A percentile compares a stretch with the other conserved stretches of the same genome.
phyloP scores from a whole-genome alignment of 35 echinoderm and acorn worm species.

The Lytechinus pictus region DNA sequence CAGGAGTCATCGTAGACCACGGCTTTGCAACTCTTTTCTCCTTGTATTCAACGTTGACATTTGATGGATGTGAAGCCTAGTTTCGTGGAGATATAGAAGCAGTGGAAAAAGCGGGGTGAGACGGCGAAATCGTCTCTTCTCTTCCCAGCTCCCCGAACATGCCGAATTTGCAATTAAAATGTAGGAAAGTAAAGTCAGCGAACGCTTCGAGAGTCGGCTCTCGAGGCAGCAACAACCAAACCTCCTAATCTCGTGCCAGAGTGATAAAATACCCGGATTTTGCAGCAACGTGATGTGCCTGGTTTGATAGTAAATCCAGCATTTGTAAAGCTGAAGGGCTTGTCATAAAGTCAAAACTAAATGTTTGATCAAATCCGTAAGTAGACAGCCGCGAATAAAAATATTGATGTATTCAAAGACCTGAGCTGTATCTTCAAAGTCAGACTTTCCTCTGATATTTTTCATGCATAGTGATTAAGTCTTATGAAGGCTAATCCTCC shows the following conservation, averaged over 20 bases:
- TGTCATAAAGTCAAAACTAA: neutral
- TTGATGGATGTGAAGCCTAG: neutral
- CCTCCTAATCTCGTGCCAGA: neutral
- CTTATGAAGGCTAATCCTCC: neutral
- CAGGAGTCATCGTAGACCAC: neutral
- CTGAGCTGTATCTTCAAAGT: neutral
- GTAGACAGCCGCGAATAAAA: neutral
- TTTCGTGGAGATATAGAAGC: neutral
- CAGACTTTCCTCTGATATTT: neutral
- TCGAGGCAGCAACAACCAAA: neutral
- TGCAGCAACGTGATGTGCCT: neutral
- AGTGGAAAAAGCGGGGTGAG: neutral
- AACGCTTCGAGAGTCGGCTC: neutral
- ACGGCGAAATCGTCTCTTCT: neutral
- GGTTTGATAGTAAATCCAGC: neutral
- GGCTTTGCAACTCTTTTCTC: neutral
- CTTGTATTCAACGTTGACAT: neutral
- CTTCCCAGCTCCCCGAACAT: neutral
- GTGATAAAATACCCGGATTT: neutral
- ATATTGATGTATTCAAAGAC: neutral
- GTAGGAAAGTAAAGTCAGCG: neutral
- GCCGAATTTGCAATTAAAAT: neutral
- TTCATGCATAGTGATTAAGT: neutral
- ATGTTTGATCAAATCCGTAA: slow-evolving; percentile 2
- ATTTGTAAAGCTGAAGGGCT: neutral